Conservation (phyloP, 2,888 invertebrate genomes). For the Entomobrya multifasciata region DNA sequence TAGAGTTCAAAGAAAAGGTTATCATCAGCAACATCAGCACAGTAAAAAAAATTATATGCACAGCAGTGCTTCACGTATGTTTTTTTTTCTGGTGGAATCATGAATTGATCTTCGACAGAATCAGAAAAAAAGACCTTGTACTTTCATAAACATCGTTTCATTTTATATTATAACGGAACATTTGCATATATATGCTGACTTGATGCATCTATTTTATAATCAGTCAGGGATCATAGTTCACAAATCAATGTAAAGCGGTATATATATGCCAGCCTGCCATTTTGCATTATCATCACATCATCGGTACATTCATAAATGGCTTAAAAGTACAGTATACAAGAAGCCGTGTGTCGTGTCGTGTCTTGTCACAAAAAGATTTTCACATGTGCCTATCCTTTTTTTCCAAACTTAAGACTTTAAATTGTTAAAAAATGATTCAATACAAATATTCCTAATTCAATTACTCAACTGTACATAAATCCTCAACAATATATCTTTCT, state of each 20-base stretch:
- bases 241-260: slow-evolving; percentile 17
- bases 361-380: too few species aligned
- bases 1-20: slow-evolving; percentile 49
- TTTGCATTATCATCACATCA: slow-evolving; percentile 21
- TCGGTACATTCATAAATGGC: not conserved
- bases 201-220: not conserved
- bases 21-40: slow-evolving; percentile 23
- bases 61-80: slow-evolving; percentile 5
- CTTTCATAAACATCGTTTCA: not conserved
- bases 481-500: too few species aligned
- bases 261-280: not conserved
- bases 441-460: too few species aligned
- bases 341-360: not conserved
- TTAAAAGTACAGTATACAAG: not conserved
- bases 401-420: too few species aligned
- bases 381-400: too few species aligned
- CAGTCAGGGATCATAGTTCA: slow-evolving; percentile 44
- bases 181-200: slow-evolving; percentile 25
- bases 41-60: not conserved
- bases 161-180: slow-evolving; percentile 27
- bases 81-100: not conserved
- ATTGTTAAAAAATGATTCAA: too few species aligned
- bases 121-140: slow-evolving; percentile 18
- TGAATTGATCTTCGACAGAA: slow-evolving; percentile 25
- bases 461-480: too few species aligned